Percentiles rank a stretch among this genome's conserved stretches.
These are phyloP conservation scores for Puma concolor DNA, from an alignment of 2,113 vertebrate genomes.

Conservation along the genomic window DNA sequence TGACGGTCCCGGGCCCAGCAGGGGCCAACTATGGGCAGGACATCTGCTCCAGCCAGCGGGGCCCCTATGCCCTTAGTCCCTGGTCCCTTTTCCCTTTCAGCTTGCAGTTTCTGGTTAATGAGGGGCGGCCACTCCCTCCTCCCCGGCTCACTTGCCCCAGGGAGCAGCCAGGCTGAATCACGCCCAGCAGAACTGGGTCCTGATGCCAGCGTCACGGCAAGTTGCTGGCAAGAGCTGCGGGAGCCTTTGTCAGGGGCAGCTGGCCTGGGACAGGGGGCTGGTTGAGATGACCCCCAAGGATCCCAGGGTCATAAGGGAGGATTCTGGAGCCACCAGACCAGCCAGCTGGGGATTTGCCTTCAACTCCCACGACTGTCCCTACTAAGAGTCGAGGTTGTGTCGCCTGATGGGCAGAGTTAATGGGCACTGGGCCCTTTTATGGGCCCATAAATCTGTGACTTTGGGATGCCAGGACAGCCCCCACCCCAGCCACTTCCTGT, in stretches of 20 bases:
- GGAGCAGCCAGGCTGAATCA: constrained; percentile 68
- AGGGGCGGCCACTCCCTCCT: constrained; percentile 63
- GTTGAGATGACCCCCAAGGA: background rate
- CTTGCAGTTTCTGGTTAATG: constrained; percentile 39
- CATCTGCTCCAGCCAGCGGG: background rate
- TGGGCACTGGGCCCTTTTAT: constrained; percentile 71
- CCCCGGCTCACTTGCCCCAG: constrained; percentile 56
- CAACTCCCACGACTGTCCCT: background rate
- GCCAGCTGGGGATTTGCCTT: background rate
- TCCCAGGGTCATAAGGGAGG: background rate
- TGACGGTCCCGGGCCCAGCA: background rate
- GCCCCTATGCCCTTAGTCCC: background rate
- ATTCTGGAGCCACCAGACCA: background rate
- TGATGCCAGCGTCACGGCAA: constrained; percentile 31
- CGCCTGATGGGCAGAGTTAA: constrained; percentile 61
- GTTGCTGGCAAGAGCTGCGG: constrained; percentile 16
- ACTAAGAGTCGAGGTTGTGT: constrained; percentile 34
- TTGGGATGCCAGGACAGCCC: constrained; percentile 64
- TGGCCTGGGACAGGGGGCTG: background rate
- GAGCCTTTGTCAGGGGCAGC: constrained; percentile 43
- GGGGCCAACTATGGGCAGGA: background rate
- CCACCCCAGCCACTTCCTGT: constrained; percentile 79
- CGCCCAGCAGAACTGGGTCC: constrained; percentile 40
- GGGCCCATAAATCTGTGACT: constrained; percentile 70
- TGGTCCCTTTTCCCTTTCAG: constrained; percentile 43